phyloP scores from a whole-genome alignment of 1,140 invertebrate genomes.

The Ptiloglossa arizonensis region DNA sequence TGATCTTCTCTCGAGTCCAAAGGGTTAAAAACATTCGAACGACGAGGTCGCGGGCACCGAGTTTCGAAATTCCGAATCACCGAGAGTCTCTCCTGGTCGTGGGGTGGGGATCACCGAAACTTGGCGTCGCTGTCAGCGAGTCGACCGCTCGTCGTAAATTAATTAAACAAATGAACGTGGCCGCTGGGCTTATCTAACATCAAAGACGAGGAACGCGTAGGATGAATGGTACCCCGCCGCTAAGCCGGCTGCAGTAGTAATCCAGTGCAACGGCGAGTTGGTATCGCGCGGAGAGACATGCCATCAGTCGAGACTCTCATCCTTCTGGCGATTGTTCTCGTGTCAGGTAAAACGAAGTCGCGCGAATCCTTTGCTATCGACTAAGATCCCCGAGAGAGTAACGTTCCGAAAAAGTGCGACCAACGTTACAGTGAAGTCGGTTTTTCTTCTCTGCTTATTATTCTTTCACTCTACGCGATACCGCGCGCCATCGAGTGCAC shows the following conservation, averaged over 20 bases:
- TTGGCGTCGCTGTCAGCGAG: slow-evolving; percentile 14
- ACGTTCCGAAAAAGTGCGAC: not conserved
- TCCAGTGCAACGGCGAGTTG: slow-evolving; percentile 62
- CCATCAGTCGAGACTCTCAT: slow-evolving; percentile 48
- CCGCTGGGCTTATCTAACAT: slow-evolving; percentile 53
- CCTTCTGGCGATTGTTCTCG: slow-evolving; percentile 42
- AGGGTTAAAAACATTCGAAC: no score
- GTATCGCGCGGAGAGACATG: slow-evolving; percentile 58
- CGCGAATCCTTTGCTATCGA: not conserved
- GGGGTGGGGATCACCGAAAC: not conserved
- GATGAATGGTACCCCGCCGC: slow-evolving; percentile 63
- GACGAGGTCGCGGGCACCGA: no score
- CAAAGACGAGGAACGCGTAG: slow-evolving; percentile 63
- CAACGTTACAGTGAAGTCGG: not conserved
- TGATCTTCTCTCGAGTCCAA: no score
- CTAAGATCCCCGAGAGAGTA: no score
- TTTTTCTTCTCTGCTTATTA: not conserved
- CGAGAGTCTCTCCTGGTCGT: no score
- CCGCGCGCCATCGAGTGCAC: no score
- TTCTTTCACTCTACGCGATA: no score
- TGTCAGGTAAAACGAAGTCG: slow-evolving; percentile 53
- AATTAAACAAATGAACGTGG: slow-evolving; percentile 55
- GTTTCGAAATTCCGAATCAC: no score
- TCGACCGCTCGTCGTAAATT: slow-evolving; percentile 48
- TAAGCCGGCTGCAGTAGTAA: slow-evolving; percentile 69